Base-by-base conservation (phyloP, 2,888 invertebrate species). In the Dyspetes luteomarginatus region DNA sequence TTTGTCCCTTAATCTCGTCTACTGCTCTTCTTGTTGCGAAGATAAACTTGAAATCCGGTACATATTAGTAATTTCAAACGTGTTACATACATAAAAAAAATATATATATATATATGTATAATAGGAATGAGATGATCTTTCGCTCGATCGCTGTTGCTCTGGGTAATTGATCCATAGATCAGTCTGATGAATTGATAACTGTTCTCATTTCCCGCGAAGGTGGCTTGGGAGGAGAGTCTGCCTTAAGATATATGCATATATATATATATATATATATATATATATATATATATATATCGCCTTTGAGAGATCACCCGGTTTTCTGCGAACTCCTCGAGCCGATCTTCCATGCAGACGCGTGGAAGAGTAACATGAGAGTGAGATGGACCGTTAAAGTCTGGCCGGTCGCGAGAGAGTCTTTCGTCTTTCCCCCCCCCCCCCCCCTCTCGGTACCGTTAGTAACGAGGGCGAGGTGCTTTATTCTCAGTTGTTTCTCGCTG, bases 301-400 rank as follows among this genome's bases (percentile, higher is more conserved):
- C 17, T 48, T 48, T 19, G 50, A 52, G 41, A 28, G 64, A 73
- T 64, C 30, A 50, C 48, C 74, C 58, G 64, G 69, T 75, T 64
- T 79, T 79, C 79, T 65, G 68, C 69, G 69, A 75, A 79, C 69
- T 73, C 56, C 60, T 71, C 52, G 50, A 60, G 67, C 72, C 52
- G 68, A 28, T 60, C 64, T 64, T n/a, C n/a, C 73, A 50, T 68
- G 28, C 58, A 65, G 74, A 69, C 48, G 67, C 19, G 17, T 7
- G 48, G 48, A 36, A 52, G 69, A 62, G 55, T 62, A 55, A 56
- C 62, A 64, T 62, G 58, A 50, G 64, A 79, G 58, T 65, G 74
- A 78, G 74, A 74, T 30, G 79, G 74, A 79, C 79, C 74, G 79
- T 79, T 79, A 79, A 79, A 79, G 79, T 78, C 78, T 78, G 68